Conservation (phyloP, 2,113 vertebrate genomes). For the Plecotus auritus region DNA sequence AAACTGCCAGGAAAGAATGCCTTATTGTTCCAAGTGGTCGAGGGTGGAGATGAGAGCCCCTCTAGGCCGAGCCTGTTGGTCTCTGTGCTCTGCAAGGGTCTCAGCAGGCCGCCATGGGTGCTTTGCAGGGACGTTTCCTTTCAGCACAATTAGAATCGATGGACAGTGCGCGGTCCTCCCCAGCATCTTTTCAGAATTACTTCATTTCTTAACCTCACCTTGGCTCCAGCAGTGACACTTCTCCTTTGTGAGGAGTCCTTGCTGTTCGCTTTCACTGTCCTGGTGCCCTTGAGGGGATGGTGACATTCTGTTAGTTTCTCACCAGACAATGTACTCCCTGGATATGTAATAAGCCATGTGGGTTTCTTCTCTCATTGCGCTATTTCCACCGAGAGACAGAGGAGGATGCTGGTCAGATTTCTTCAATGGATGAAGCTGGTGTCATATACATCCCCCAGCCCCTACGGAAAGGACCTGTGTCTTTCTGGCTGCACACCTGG, state of each 20-base stretch:
- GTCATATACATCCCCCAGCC: background rate
- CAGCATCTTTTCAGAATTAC: background rate
- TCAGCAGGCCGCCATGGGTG: background rate
- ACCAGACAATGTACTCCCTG: background rate
- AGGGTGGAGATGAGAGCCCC: background rate
- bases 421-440: background rate
- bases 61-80: background rate
- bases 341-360: background rate
- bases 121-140: background rate
- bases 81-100: background rate
- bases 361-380: conserved; percentile 54
- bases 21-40: background rate
- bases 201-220: background rate
- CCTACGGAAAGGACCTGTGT: background rate
- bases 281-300: background rate
- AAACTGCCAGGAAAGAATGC: background rate
- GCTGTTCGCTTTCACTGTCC: background rate
- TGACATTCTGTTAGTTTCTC: conserved; percentile 49
- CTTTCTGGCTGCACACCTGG: background rate
- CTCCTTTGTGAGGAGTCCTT: conserved; percentile 51
- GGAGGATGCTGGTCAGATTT: background rate
- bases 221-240: background rate
- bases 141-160: background rate
- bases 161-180: background rate
- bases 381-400: conserved; percentile 39